Evolutionary conservation across 2,113 vertebrate genomes (phyloP), one percentile per base, ranked within the genome.

Genomic region (Ctenomys sociabilis): DNA sequence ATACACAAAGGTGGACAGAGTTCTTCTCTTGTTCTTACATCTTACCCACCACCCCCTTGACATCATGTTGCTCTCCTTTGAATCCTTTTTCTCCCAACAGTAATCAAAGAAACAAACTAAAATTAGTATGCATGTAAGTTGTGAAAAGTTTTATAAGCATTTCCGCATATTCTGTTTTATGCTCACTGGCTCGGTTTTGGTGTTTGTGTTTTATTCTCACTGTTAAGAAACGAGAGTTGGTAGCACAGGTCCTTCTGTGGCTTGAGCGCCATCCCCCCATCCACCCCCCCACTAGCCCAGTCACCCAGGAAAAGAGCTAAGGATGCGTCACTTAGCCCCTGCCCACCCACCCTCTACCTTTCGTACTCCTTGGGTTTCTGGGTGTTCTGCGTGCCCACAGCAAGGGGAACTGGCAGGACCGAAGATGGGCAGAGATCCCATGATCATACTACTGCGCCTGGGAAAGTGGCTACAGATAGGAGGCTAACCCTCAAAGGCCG

Each of bases 131-230:
- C 57, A 40, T 21, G 1, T 21, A 85, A 26, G 19, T 24, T 78
- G 4, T 37, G 9, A 11, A 21, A 28, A 84, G 16, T 52, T 87
- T 77, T 30, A 28, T 49, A 91, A 70, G 11, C 14, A 73, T 54
- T 93, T 89, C 57, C 40, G 37, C 54, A 28, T 66, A 81, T 85
- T 73, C 68, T 54, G 9, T 80, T 93, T 93, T 68, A 86, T 45
- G 78, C 22, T 93, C 57, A 85, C 19, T 68, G 28, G 7, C 28
- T 19, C 54, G 30, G 54, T 45, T 89, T 66, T 32, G 4, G 59
- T 92, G n/a, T n/a, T n/a, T n/a, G n/a, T n/a, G n/a, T n/a, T n/a
- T n/a, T n/a, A 19, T 90, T 35, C 54, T 91, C 5, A 24, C 45
- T 4, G 49, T 68, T 81, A 32, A 85, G 35, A 73, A 63, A 84